Percentiles rank a stretch among this genome's conserved stretches.
phyloP scores from a whole-genome alignment of 2,797 vertebrate species.

The Scyliorhinus canicula region DNA sequence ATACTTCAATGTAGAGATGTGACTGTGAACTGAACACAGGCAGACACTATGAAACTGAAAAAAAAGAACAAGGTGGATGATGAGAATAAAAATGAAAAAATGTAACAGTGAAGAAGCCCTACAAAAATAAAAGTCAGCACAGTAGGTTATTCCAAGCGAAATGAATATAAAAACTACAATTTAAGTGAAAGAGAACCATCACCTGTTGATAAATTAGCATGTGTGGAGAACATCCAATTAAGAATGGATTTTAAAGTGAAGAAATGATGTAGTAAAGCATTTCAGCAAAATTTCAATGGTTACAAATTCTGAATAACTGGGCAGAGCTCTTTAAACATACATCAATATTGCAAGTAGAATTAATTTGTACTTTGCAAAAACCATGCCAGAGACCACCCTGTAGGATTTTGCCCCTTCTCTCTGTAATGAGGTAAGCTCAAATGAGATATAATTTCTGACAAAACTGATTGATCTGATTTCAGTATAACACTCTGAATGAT shows the following conservation, averaged over 20 bases:
- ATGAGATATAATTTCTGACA: conserved; percentile 21
- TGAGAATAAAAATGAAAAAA: background rate
- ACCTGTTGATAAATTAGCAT: background rate
- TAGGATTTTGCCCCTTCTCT: background rate
- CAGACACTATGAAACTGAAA: conserved; percentile 3
- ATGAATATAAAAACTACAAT: background rate
- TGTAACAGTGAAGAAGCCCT: background rate
- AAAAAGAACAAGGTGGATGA: background rate
- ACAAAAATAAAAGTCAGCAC: background rate
- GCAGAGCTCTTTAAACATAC: background rate
- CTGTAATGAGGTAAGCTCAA: background rate
- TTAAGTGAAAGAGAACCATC: background rate
- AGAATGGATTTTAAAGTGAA: background rate
- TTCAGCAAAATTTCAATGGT: background rate
- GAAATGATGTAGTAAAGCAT: background rate
- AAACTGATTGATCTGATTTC: background rate
- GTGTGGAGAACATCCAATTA: background rate
- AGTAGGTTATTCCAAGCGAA: background rate
- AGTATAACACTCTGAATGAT: background rate
- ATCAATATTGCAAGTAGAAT: conserved; percentile 1
- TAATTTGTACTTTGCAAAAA: background rate
- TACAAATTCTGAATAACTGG: conserved; percentile 1
- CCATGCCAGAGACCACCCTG: background rate
- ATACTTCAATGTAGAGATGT: background rate
- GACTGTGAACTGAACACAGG: conserved; percentile 7